Percentiles rank a stretch among this genome's conserved stretches.
phyloP scores from a whole-genome alignment of 1,140 invertebrate species.

The Drosophila serrata region DNA sequence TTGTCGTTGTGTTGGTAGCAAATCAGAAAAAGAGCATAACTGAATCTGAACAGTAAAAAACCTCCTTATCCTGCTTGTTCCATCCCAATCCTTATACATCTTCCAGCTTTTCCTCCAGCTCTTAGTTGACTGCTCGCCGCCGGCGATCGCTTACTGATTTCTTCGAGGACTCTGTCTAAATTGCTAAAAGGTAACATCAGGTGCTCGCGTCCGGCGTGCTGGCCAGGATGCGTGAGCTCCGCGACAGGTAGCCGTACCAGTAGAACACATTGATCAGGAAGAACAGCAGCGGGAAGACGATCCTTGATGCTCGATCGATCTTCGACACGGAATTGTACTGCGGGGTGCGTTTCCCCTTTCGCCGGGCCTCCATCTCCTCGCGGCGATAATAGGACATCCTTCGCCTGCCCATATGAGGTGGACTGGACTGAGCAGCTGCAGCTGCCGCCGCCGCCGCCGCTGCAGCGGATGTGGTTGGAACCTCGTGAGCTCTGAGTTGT shows the following conservation, averaged over 20 bases:
- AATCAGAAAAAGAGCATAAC: slow-evolving; percentile 78
- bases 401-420: slow-evolving; percentile 55
- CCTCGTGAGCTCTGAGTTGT: slow-evolving; percentile 62
- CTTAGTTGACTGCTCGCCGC: slow-evolving; percentile 35
- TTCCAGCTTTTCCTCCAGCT: slow-evolving; percentile 4
- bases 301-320: slow-evolving; percentile 90
- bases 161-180: slow-evolving; percentile 84
- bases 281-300: slow-evolving; percentile 92
- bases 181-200: slow-evolving; percentile 85
- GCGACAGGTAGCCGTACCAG: slow-evolving; percentile 91
- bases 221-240: slow-evolving; percentile 87
- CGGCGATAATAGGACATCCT: slow-evolving; percentile 81
- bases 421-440: slow-evolving; percentile 46
- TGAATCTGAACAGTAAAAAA: slow-evolving; percentile 54
- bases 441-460: slow-evolving; percentile 56
- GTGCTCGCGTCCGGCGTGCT: slow-evolving; percentile 73
- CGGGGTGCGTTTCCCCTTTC: slow-evolving; percentile 87
- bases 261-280: slow-evolving; percentile 92
- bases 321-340: slow-evolving; percentile 92
- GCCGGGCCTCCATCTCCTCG: slow-evolving; percentile 82
- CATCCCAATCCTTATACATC: slow-evolving; percentile 6
- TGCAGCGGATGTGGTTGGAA: slow-evolving; percentile 61
- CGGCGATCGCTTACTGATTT: slow-evolving; percentile 70
- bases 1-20: slow-evolving; percentile 63
- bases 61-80: neutral